phyloP scores from a whole-genome alignment of 1,140 invertebrate species.

The Sycophaga agraensis region DNA sequence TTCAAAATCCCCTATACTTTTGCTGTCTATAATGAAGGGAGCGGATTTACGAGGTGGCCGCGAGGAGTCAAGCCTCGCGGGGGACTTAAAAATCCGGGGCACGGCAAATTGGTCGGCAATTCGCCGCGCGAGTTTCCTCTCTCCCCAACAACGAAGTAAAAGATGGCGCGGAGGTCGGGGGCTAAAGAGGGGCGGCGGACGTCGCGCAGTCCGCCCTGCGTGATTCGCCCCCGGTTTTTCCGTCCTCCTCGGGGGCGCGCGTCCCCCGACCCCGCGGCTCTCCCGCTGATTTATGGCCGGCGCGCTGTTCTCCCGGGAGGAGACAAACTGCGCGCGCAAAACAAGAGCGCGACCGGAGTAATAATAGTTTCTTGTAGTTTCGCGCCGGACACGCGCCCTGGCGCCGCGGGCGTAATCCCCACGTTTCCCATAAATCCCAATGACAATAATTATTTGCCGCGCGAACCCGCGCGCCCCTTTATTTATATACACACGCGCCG shows the following conservation, averaged over 20 bases:
- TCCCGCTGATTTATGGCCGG: constrained; percentile 33
- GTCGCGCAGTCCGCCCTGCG: neutral
- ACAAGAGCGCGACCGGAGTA: constrained; percentile 39
- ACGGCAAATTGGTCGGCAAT: constrained; percentile 21
- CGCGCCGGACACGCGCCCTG: neutral
- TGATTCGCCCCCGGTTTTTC: constrained; percentile 19
- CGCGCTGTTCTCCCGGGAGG: constrained; percentile 17
- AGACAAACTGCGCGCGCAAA: constrained; percentile 32
- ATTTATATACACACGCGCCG: neutral
- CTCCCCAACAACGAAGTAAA: neutral
- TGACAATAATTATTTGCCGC: constrained; percentile 40
- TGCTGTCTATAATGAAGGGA: no score
- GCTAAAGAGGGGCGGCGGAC: no score
- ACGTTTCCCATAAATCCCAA: constrained; percentile 39
- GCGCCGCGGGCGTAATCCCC: constrained; percentile 32
- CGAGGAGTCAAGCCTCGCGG: constrained; percentile 1
- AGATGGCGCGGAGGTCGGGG: neutral
- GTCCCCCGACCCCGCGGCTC: no score
- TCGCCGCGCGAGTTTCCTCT: no score
- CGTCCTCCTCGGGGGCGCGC: constrained; percentile 25
- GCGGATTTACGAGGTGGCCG: constrained; percentile 8
- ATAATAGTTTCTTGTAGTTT: constrained; percentile 47
- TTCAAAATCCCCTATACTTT: no score
- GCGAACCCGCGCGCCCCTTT: neutral
- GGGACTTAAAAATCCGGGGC: no score